A percentile compares a stretch with the other conserved stretches of the same genome.
These are phyloP conservation scores for Zeus faber DNA, from an alignment of 2,113 vertebrate species.

Conservation along the genomic window DNA sequence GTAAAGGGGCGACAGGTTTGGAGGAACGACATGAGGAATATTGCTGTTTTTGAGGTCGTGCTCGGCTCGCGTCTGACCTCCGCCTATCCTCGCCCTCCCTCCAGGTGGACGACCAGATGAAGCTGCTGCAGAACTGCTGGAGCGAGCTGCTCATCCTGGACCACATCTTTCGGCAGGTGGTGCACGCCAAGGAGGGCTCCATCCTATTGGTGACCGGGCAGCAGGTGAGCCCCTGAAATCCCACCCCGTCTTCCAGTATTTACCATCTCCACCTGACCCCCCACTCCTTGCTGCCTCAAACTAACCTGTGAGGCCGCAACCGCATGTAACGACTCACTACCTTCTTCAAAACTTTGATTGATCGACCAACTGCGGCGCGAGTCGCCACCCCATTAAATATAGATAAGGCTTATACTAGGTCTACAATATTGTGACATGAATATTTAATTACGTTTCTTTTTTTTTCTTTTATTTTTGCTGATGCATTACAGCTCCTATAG, in stretches of 20 bases:
- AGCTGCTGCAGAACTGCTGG: constrained; percentile 98
- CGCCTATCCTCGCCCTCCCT: constrained; percentile 4
- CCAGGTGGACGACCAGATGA: constrained; percentile 99
- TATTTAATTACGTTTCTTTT: constrained; percentile 60
- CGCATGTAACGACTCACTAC: too few species aligned
- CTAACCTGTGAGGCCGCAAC: too few species aligned
- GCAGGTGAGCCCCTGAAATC: constrained; percentile 81
- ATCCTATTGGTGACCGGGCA: constrained; percentile 96
- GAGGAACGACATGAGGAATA: too few species aligned
- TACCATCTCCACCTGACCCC: not conserved
- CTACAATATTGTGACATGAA: constrained; percentile 58
- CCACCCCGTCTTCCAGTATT: not conserved
- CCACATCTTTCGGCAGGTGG: constrained; percentile 96
- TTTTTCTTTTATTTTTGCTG: constrained; percentile 8
- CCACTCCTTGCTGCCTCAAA: not conserved
- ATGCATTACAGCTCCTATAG: constrained; percentile 27
- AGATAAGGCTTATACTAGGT: constrained; percentile 62
- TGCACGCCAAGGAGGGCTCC: constrained; percentile 92
- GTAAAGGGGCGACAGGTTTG: too few species aligned
- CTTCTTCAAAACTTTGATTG: constrained; percentile 55
- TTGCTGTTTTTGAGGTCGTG: too few species aligned
- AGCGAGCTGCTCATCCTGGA: constrained; percentile 97
- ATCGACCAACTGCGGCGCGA: constrained; percentile 34
- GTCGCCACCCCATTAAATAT: constrained; percentile 63
- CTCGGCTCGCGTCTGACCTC: too few species aligned